A percentile compares a stretch with the other conserved stretches of the same genome.
Evolutionary conservation across 1,140 invertebrate species (phyloP).

Genomic region (Bactericera cockerelli): DNA sequence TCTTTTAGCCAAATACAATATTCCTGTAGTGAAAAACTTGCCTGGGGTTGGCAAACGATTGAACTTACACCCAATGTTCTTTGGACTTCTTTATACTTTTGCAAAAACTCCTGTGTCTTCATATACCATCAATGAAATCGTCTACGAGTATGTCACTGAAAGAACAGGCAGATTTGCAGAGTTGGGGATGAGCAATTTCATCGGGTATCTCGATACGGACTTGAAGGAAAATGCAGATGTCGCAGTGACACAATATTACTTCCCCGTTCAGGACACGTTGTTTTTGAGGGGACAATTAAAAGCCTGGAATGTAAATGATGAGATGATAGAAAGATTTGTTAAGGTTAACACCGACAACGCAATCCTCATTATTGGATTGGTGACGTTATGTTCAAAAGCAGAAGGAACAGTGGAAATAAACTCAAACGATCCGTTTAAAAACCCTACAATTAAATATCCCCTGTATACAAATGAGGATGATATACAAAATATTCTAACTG

Average conservation of each 20-base stretch:
- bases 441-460: constrained; percentile 1
- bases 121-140: neutral
- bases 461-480: neutral
- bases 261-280: neutral
- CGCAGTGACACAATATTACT: neutral
- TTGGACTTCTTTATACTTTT: neutral
- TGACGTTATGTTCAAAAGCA: neutral
- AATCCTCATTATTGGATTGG: neutral
- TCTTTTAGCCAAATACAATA: neutral
- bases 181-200: neutral
- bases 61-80: neutral
- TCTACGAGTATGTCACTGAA: neutral
- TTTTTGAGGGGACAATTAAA: neutral
- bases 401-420: neutral
- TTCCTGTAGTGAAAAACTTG: neutral
- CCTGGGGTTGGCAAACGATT: neutral
- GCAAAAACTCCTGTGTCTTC: neutral
- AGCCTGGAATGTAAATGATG: constrained; percentile 1
- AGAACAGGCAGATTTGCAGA: constrained; percentile 1
- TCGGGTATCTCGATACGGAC: neutral
- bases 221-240: neutral
- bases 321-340: neutral
- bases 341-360: neutral
- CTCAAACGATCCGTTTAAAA: neutral
- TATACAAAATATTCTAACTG: neutral